phyloP scores from a whole-genome alignment of 2,113 vertebrate species.

The Petrocephalus zakoni region DNA sequence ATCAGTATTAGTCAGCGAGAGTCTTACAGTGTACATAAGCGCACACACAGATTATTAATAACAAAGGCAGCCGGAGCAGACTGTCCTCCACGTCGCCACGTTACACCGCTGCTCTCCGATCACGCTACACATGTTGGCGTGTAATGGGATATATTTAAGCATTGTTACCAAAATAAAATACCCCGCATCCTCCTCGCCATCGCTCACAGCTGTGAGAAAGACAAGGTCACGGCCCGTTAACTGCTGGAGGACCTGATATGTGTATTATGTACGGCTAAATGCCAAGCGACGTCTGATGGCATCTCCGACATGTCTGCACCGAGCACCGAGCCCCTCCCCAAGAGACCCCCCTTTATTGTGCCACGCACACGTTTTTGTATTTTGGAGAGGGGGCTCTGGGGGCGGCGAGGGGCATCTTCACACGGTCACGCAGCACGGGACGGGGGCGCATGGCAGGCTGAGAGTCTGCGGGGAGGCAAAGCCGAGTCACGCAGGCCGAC shows the following conservation, averaged over 20 bases:
- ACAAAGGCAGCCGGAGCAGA: not conserved
- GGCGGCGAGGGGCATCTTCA: not conserved
- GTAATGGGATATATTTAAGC: not conserved
- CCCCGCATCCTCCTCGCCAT: not conserved
- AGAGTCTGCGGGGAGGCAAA: slow-evolving; percentile 38
- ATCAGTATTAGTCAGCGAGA: not conserved
- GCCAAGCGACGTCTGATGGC: not conserved
- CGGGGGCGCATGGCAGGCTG: slow-evolving; percentile 33
- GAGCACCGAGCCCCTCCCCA: not conserved
- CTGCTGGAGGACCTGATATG: not conserved
- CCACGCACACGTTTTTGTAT: not conserved
- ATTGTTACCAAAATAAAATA: slow-evolving; percentile 1
- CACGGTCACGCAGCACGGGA: slow-evolving; percentile 16
- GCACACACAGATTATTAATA: not conserved
- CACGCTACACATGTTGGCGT: slow-evolving; percentile 1
- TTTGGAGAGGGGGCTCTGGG: not conserved
- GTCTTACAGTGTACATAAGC: too few relatives aligned
- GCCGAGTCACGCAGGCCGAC: slow-evolving; percentile 36
- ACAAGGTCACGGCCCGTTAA: not conserved
- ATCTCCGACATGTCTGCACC: not conserved
- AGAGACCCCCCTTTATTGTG: not conserved
- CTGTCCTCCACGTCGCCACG: too few relatives aligned
- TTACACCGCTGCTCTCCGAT: not conserved
- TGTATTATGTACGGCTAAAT: not conserved
- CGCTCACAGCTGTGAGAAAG: not conserved